Evolutionary conservation across 23 tunicate genomes (phyloP), one percentile per base, ranked within the genome.

Genomic region (Halocynthia aurantium): DNA sequence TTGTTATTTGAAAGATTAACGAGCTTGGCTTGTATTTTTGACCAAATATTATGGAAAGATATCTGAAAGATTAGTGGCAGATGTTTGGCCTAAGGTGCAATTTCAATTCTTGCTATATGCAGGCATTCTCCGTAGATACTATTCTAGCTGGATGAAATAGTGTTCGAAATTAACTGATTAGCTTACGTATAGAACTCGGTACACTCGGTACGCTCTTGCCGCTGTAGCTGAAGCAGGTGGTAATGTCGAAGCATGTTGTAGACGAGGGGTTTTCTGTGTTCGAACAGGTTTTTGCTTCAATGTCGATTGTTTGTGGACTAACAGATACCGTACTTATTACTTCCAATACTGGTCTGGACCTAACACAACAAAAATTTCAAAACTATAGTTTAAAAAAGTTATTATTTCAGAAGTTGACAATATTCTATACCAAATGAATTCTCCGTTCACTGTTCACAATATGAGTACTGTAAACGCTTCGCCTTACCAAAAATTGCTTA

Each of bases 261-360:
- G 55, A 72, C 8, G 66, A 31, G 6, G 52, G 10, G 31, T 22
- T 76, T 21, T 80, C 62, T 22, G 57, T 64, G 8, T 71, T 50
- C 10, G 62, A 67, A 50, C 97, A 91, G 8, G 83, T 50, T 50
- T 73, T 50, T 6, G 83, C 56, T 60, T 85, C 90, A 12, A 85
- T 76, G 52, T 91, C 90, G 8, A 91, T 70, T 70, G 77, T 77
- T 8, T 73, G 52, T 11, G 90, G 90, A 11, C 31, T 58, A 11
- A 85, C 77, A 21, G 72, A 71, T 21, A 54, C 71, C 6, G 53
- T 22, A 52, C 50, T 83, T 5, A 40, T 51, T 15, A 91, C 21
- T 31, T 64, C 70, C 62, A 91, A 90, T 22, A 91, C 84, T 0
- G 97, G 97, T 7, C 97, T 83, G 19, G 90, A 61, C 62, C 97